Conservation (phyloP, 2,113 vertebrate species). For the Oenanthe melanoleuca region DNA sequence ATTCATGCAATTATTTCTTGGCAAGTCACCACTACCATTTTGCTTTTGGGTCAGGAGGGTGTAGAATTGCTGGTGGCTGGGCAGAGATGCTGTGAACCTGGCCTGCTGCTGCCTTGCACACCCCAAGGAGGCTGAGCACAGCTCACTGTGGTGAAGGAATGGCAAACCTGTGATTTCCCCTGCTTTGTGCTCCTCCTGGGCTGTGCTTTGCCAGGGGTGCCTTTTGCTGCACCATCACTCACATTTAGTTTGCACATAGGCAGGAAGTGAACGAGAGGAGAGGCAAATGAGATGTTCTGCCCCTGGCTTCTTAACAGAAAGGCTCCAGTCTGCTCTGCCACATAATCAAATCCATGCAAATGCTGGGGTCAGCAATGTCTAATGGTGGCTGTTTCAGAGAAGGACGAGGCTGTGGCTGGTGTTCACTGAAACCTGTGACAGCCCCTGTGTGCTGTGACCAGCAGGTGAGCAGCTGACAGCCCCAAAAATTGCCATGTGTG, state of each 20-base stretch:
- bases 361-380: not conserved
- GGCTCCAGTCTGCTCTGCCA: not conserved
- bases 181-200: not conserved
- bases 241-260: constrained; percentile 15
- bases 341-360: constrained; percentile 58
- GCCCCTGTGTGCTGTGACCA: not conserved
- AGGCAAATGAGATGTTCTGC: constrained; percentile 45
- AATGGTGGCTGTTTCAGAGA: not conserved
- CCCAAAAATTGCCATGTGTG: not conserved
- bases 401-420: not conserved
- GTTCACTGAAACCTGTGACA: not conserved
- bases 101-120: not conserved
- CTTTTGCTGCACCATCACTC: not conserved
- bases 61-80: not conserved
- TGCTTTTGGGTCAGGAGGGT: not conserved
- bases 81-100: not conserved
- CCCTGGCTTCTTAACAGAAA: not conserved
- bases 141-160: rapidly evolving
- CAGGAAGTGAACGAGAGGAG: not conserved
- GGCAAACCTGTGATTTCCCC: not conserved
- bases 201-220: not conserved
- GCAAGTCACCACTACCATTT: not conserved
- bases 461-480: not conserved
- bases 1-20: constrained; percentile 47
- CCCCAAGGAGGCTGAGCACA: not conserved